phyloP scores from a whole-genome alignment of 2,113 vertebrate species.

The Atractosteus spatula region DNA sequence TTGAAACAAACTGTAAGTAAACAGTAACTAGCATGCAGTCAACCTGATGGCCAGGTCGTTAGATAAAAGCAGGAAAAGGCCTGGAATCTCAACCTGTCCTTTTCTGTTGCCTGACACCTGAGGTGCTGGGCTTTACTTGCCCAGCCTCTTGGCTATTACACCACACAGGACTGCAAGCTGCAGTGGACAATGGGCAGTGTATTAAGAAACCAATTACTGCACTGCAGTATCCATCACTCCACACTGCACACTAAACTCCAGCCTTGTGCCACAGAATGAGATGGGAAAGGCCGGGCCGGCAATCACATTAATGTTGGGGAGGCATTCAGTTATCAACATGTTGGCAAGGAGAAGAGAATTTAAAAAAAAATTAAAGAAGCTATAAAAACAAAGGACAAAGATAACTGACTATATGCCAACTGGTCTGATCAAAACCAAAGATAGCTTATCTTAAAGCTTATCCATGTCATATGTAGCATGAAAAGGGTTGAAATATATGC shows the following conservation, averaged over 20 bases:
- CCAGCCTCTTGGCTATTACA: background rate
- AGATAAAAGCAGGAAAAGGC: no score
- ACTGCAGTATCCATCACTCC: constrained; percentile 1
- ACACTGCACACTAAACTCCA: background rate
- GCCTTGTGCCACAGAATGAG: background rate
- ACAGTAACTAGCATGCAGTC: no score
- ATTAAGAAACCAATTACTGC: background rate
- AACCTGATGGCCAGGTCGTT: no score
- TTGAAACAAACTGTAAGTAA: no score
- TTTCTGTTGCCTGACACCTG: no score
- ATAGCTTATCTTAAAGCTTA: background rate
- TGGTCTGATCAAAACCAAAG: background rate
- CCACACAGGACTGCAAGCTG: background rate
- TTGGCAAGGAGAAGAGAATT: background rate
- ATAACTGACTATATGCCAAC: background rate
- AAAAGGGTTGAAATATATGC: no score
- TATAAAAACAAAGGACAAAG: constrained; percentile 1
- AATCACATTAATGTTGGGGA: background rate
- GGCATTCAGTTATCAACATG: background rate
- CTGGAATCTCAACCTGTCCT: no score
- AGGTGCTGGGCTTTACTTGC: no score
- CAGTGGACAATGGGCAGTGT: background rate
- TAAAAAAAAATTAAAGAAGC: background rate
- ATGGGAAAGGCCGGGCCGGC: background rate
- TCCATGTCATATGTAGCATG: background rate